phyloP scores from a whole-genome alignment of 2,888 invertebrate species.

The Dolichomitus sp. region DNA sequence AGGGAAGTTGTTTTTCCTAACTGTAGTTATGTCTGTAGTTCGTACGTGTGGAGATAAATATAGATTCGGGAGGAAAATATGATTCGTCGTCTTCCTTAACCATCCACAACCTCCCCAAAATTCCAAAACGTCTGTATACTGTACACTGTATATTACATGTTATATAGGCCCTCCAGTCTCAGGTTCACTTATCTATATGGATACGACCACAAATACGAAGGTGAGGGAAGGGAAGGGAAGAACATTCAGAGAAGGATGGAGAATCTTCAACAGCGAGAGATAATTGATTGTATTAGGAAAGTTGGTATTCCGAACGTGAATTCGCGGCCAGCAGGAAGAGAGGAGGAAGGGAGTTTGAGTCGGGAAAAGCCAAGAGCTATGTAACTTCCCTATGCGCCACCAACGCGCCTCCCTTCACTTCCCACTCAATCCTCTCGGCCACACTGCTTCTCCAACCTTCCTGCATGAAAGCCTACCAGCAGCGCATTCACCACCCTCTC shows the following conservation, averaged over 20 bases:
- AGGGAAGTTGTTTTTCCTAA: slow-evolving; percentile 38
- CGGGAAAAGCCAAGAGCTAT: slow-evolving; percentile 54
- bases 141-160: slow-evolving; percentile 20
- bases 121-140: slow-evolving; percentile 26
- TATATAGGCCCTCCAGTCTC: neutral
- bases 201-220: slow-evolving; percentile 23
- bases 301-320: slow-evolving; percentile 84
- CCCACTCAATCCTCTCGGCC: slow-evolving; percentile 32
- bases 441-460: slow-evolving; percentile 35
- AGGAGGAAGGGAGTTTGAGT: slow-evolving; percentile 40
- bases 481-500: slow-evolving; percentile 59
- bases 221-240: slow-evolving; percentile 19
- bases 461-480: slow-evolving; percentile 50
- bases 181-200: slow-evolving; percentile 26
- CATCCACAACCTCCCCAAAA: neutral
- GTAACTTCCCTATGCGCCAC: slow-evolving; percentile 59
- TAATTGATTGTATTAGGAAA: slow-evolving; percentile 85
- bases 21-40: neutral
- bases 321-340: slow-evolving; percentile 63
- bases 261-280: slow-evolving; percentile 79
- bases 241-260: slow-evolving; percentile 34
- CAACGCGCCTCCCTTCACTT: slow-evolving; percentile 37
- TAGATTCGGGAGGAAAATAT: neutral
- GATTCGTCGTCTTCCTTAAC: slow-evolving; percentile 24
- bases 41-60: neutral